phyloP scores from a whole-genome alignment of 2,113 vertebrate species.

The Gobio gobio region DNA sequence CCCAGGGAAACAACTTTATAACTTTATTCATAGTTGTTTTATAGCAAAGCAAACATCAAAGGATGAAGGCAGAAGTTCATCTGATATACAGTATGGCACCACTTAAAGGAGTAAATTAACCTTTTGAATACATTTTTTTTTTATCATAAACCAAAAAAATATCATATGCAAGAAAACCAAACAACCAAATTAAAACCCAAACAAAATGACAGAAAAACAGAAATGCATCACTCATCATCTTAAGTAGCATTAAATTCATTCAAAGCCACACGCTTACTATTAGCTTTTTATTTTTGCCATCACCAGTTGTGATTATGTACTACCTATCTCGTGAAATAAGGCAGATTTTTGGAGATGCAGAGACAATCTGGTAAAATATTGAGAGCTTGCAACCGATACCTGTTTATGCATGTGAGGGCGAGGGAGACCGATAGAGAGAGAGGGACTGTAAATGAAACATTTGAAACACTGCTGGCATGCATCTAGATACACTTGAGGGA shows the following conservation, averaged over 20 bases:
- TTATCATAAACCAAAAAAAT: conserved; percentile 53
- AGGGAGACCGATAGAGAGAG: background rate
- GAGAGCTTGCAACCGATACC: conserved; percentile 60
- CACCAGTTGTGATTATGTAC: conserved; percentile 63
- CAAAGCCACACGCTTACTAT: conserved; percentile 35
- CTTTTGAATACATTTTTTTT: conserved; percentile 52
- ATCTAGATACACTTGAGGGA: conserved; percentile 58
- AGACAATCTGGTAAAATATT: conserved; percentile 72
- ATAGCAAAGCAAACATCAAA: conserved; percentile 85
- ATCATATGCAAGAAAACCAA: conserved; percentile 54
- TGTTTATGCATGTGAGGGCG: conserved; percentile 39
- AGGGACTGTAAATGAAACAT: conserved; percentile 44
- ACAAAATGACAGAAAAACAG: conserved; percentile 54
- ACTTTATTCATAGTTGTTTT: conserved; percentile 79
- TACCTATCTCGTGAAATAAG: conserved; percentile 74
- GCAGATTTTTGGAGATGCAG: conserved; percentile 72
- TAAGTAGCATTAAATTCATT: conserved; percentile 47
- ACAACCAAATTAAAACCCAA: conserved; percentile 52
- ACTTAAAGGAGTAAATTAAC: conserved; percentile 68
- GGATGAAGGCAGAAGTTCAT: conserved; percentile 82
- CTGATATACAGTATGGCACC: conserved; percentile 75
- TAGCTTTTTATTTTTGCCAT: conserved; percentile 59
- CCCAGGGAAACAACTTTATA: conserved; percentile 64
- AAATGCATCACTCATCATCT: conserved; percentile 69
- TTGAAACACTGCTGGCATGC: conserved; percentile 76